Evolutionary conservation across 2,888 invertebrate genomes (phyloP), one percentile per base, ranked within the genome.

Genomic region (Chloroclysta siterata): DNA sequence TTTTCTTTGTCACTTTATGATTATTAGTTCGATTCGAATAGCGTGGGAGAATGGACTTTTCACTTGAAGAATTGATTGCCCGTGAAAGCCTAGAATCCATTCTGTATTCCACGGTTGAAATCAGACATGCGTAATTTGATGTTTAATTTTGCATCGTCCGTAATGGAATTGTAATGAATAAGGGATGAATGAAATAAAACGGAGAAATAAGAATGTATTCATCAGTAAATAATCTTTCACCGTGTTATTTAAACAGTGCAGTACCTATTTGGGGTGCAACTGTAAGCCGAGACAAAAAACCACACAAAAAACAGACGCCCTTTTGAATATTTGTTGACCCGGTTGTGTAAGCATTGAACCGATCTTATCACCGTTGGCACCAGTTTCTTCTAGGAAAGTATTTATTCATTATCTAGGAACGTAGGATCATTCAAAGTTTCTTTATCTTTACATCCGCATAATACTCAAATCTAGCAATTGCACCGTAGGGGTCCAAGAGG

Each of bases 1-100:
- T 53, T 52, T 63, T 46, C 60, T 68, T 65, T 65, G 66, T 70
- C 57, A 52, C 41, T 60, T 70, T 2, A 22, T 22, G 22, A n/a
- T 22, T 22, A 33, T 5, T 10, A 39, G 36, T 39, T 33, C 66
- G 68, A 36, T 73, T 58, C 50, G 71, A 68, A 65, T 61, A 69
- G 63, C 78, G 79, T 81, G 80, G 70, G 80, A 81, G 69, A 66
- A 56, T 57, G 48, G 46, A n/a, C 42, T 70, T 78, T 78, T 75
- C 75, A 72, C 67, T 68, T 52, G 72, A 72, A 61, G 61, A 74
- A 75, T 72, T 68, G 66, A 71, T 72, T 65, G 48, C 50, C 68
- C 65, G 70, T 76, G 62, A 64, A 68, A 73, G 62, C 50, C 68
- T 69, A 63, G 60, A 71, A 72, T 70, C 63, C 63, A 70, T 71